Conservation (phyloP, 2,113 vertebrate genomes). For the Azemiops feae region DNA sequence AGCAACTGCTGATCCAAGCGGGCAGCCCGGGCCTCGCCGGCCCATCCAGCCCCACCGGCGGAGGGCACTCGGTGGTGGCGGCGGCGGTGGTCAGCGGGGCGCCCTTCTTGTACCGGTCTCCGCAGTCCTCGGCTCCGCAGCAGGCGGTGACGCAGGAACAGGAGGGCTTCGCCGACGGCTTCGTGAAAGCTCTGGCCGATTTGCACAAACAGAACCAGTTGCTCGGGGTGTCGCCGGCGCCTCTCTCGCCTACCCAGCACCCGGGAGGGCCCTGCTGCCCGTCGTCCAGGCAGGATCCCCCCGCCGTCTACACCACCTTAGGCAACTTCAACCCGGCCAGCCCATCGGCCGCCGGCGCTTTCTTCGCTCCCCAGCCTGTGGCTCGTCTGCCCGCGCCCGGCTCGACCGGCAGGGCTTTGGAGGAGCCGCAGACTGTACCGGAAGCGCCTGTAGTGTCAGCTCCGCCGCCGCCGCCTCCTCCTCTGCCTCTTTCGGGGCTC, state of each 20-base stretch:
- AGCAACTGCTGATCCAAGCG: slow-evolving; percentile 42
- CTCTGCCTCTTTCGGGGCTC: slow-evolving; percentile 45
- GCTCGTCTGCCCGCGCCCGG: slow-evolving; percentile 47
- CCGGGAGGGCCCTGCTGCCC: slow-evolving; percentile 72
- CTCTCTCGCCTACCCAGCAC: slow-evolving; percentile 62
- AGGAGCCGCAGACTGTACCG: slow-evolving; percentile 74
- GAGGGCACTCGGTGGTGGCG: background rate
- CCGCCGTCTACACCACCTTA: slow-evolving; percentile 72
- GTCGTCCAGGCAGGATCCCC: slow-evolving; percentile 49
- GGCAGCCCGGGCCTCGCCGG: slow-evolving; percentile 21
- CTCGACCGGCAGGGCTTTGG: slow-evolving; percentile 47
- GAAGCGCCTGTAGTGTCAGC: slow-evolving; percentile 57
- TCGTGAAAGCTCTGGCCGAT: slow-evolving; percentile 76
- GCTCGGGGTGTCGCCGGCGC: slow-evolving; percentile 67
- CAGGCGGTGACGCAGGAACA: slow-evolving; percentile 71
- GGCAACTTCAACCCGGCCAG: slow-evolving; percentile 65
- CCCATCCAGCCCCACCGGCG: slow-evolving; percentile 19
- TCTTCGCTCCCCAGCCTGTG: slow-evolving; percentile 4
- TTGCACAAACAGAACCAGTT: slow-evolving; percentile 79
- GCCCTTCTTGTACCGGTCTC: slow-evolving; percentile 66
- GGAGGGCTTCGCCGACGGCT: slow-evolving; percentile 74
- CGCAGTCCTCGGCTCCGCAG: background rate
- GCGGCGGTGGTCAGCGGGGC: slow-evolving; percentile 51
- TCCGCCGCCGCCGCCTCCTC: background rate
- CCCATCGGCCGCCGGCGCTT: slow-evolving; percentile 21